Base-by-base conservation (phyloP, 2,797 vertebrate species). In the Notoglanidium macrostoma region DNA sequence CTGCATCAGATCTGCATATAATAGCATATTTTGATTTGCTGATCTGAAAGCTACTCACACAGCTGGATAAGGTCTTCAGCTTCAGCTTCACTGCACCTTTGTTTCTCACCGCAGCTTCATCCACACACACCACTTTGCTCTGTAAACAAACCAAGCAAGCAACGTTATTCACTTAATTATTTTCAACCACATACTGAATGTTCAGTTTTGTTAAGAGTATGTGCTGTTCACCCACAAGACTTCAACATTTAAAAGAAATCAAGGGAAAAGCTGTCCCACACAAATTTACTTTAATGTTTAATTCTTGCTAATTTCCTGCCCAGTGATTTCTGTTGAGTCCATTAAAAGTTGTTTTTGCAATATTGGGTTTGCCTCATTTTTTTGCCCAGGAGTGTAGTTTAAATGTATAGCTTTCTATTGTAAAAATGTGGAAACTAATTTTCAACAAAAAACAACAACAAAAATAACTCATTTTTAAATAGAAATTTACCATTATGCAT, bases 71-170 rank as follows among this genome's bases (percentile, higher is more conserved):
- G 6, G 87, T 57, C 85, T 92, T 94, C 51, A 96, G 94, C 84
- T 93, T 95, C 73, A 96, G 92, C 86, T 46, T 93, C 90, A 96
- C 92, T 5, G 93, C 92, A 0, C 94, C 93, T 92, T 92, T 96
- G 91, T 94, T 89, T 89, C 90, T 91, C 46, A 94, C 88, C 0
- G 87, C 91, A 61, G 94, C 93, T 90, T 95, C 93, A 86, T 84
- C 90, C 72, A 96, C 95, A 59, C 96, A 96, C 23, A 92, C 73
- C 21, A 96, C 94, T 1, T 92, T 92, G 0, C 88, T 90, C 89
- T 89, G 81, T 57, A 87, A 89, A 84, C 79, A 6, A 86, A 89
- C 91, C 91, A 91, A 51, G 61, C 72, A 57, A 67, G 40, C 0
- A 76, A 12, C 44, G 19, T 5, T 26, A 35, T 73, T 61, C 21